Percentiles rank a stretch among this genome's conserved stretches.
phyloP scores from a whole-genome alignment of 2,797 vertebrate genomes.

The Pipistrellus nathusii region DNA sequence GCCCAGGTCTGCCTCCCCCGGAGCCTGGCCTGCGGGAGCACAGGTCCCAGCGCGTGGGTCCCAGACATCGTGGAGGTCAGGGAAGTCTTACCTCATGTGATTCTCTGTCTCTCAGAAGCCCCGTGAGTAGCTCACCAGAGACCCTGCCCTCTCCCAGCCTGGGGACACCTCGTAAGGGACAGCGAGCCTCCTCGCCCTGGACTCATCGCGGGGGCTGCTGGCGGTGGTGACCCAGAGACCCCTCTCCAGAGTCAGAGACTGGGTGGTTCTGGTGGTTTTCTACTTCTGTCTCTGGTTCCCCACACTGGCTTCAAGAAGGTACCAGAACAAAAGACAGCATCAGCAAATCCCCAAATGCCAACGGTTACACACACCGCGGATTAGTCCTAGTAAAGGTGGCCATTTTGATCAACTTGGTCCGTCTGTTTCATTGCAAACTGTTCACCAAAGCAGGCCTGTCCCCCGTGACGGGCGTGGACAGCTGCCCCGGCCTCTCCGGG shows the following conservation, averaged over 20 bases:
- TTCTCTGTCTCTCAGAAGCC: background rate
- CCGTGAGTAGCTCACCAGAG: conserved; percentile 52
- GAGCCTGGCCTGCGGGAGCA: conserved; percentile 56
- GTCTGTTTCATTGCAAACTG: background rate
- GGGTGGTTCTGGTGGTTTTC: background rate
- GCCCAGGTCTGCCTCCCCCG: conserved; percentile 55
- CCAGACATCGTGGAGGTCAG: background rate
- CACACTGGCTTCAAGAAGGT: background rate
- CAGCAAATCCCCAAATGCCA: background rate
- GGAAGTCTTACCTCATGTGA: background rate
- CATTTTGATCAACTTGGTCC: conserved; percentile 68
- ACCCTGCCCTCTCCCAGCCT: background rate
- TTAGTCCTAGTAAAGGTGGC: background rate
- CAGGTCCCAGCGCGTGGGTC: background rate
- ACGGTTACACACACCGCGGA: background rate
- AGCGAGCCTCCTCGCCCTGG: background rate
- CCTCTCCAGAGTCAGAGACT: background rate
- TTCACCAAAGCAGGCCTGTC: background rate
- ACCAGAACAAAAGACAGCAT: background rate
- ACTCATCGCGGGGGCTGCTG: conserved; percentile 63
- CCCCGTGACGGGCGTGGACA: background rate
- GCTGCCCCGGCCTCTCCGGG: conserved; percentile 38
- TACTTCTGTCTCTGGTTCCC: background rate
- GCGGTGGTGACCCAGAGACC: background rate
- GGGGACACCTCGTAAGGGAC: conserved; percentile 59